Base-by-base conservation (phyloP, 2,888 invertebrate genomes). In the Lasioglossum marginatum region DNA sequence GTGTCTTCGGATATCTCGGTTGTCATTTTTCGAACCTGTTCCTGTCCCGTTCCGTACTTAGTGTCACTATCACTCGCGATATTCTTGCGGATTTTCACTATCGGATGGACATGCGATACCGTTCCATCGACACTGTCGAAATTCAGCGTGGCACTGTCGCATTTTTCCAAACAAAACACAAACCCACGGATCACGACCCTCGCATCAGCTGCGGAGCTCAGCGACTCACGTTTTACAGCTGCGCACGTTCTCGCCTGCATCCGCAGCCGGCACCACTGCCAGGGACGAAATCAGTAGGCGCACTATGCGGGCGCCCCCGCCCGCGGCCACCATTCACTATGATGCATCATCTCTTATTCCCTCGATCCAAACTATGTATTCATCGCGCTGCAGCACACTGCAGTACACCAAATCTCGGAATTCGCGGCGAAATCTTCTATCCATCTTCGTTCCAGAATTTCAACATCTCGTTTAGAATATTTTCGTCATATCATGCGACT, bases 181-280 rank as follows among this genome's bases (percentile, higher is more conserved):
- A 57, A 40, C 70, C 78, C 76, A 77, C 86, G 48, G 76, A 83
- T 74, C 79, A 73, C 87, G 57, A 79, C 71, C 68, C 73, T 81
- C 82, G 91, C 91, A 90, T 90, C 90, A 90, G 90, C 88, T 91
- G 91, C 91, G 84, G 77, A 90, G 83, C 88, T 87, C 92, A 85
- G 87, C 89, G 88, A 91, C 92, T 93, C 92, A 87, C 91, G 89
- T 90, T 92, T 91, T 90, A 91, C 92, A 93, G 92, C 92, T 92
- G 89, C 91, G 88, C 91, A 91, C 90, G 92, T 91, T 91, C 91
- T 90, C 89, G 89, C 81, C 77, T 83, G 89, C 90, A 87, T 84
- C 84, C 88, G 83, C 86, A 86, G 88, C 86, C 88, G 88, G 84
- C 88, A 88, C 82, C 81, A 81, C 81, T 81, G 66, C 48, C 89